phyloP scores from a whole-genome alignment of 92 coral and sea anemone genomes.

The Phymanthus crucifer region DNA sequence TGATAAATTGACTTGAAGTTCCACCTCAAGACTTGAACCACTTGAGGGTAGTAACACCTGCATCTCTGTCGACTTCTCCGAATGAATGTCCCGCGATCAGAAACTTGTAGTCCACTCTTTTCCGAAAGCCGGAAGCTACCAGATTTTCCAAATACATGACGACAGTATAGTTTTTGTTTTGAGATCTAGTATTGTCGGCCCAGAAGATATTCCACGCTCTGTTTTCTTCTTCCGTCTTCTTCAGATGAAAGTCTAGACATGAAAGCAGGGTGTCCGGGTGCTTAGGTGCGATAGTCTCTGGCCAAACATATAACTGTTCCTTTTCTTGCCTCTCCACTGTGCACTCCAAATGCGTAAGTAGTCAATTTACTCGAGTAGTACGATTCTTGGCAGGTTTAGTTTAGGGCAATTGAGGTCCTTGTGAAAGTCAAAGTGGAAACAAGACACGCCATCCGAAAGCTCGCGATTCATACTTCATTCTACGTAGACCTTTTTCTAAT shows the following conservation, averaged over 20 bases:
- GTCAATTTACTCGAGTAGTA: neutral
- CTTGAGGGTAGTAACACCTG: too few species aligned
- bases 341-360: neutral
- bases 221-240: neutral
- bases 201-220: too few species aligned
- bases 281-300: too few species aligned
- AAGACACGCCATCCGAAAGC: neutral
- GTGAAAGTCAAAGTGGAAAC: constrained; percentile 9
- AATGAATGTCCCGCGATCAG: neutral
- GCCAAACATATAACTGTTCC: constrained; percentile 19
- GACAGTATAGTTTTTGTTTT: neutral
- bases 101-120: neutral
- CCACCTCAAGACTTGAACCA: too few species aligned
- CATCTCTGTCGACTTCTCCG: neutral
- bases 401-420: neutral
- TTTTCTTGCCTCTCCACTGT: neutral
- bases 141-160: neutral
- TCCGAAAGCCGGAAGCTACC: neutral
- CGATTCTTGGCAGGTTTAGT: neutral
- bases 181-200: too few species aligned
- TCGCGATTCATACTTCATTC: neutral
- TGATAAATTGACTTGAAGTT: too few species aligned
- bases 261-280: too few species aligned
- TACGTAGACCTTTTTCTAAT: too few species aligned
- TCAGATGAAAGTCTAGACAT: too few species aligned